A percentile compares a stretch with the other conserved stretches of the same genome.
These are phyloP conservation scores for Galerucella calmariensis DNA, from an alignment of 2,888 invertebrate genomes.

Conservation along the genomic window DNA sequence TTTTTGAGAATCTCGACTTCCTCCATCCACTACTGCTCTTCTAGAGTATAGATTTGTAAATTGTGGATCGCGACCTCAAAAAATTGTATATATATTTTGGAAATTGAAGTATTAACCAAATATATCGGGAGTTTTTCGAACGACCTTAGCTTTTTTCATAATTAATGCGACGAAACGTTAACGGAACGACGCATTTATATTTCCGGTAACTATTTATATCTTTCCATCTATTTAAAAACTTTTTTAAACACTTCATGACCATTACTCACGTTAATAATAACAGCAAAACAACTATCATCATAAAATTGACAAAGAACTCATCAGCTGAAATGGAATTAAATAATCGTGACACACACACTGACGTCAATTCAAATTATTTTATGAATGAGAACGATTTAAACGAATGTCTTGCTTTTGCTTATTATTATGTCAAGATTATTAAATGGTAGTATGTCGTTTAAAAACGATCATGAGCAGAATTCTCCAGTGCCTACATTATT, in stretches of 20 bases:
- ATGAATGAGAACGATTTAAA: constrained; percentile 26
- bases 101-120: too few relatives aligned
- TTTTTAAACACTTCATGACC: neutral
- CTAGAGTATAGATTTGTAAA: too few relatives aligned
- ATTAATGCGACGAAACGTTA: neutral
- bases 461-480: neutral
- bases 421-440: constrained; percentile 27
- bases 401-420: constrained; percentile 15
- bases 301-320: constrained; percentile 21
- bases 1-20: too few relatives aligned
- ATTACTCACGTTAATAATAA: constrained; percentile 2
- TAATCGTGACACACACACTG: constrained; percentile 28
- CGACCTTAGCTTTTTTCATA: neutral
- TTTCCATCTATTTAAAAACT: neutral
- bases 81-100: too few relatives aligned
- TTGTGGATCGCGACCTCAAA: too few relatives aligned
- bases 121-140: too few relatives aligned
- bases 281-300: neutral
- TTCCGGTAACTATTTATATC: neutral
- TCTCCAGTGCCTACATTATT: neutral
- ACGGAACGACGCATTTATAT: too few relatives aligned
- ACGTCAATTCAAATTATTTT: constrained; percentile 32
- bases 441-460: constrained; percentile 15
- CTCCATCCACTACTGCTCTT: too few relatives aligned
- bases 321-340: constrained; percentile 26